phyloP scores from a whole-genome alignment of 2,888 invertebrate species.

The Sphaerophoria taeniata region DNA sequence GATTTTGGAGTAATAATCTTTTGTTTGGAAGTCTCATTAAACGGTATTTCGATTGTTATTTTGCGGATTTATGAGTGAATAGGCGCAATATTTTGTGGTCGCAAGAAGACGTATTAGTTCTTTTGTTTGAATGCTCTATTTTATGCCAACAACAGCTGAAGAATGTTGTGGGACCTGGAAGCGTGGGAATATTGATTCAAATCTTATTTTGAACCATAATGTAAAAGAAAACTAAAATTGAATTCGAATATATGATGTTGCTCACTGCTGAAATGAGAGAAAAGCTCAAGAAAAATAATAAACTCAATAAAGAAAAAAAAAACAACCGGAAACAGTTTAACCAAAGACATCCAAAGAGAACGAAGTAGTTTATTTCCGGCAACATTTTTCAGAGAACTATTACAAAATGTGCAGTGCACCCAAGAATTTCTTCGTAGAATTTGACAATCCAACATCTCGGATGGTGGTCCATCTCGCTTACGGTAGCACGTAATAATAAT shows the following conservation, averaged over 20 bases:
- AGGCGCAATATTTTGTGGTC: no score
- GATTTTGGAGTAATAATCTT: background rate
- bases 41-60: constrained; percentile 52
- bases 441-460: constrained; percentile 8
- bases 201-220: no score
- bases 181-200: no score
- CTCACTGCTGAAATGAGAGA: no score
- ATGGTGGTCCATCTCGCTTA: constrained; percentile 65
- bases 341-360: background rate
- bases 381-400: constrained; percentile 30
- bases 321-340: constrained; percentile 3
- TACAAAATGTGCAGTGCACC: constrained; percentile 24
- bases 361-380: constrained; percentile 50
- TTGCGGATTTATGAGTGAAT: constrained; percentile 21
- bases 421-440: constrained; percentile 38
- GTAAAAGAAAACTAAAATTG: no score
- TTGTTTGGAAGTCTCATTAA: constrained; percentile 58
- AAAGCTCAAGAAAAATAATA: background rate
- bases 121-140: no score
- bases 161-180: no score
- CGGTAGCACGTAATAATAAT: constrained; percentile 18
- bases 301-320: background rate
- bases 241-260: no score
- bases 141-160: no score
- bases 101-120: no score